Base-by-base conservation (phyloP, 2,797 vertebrate genomes). In the Philypnodon macrostomus region DNA sequence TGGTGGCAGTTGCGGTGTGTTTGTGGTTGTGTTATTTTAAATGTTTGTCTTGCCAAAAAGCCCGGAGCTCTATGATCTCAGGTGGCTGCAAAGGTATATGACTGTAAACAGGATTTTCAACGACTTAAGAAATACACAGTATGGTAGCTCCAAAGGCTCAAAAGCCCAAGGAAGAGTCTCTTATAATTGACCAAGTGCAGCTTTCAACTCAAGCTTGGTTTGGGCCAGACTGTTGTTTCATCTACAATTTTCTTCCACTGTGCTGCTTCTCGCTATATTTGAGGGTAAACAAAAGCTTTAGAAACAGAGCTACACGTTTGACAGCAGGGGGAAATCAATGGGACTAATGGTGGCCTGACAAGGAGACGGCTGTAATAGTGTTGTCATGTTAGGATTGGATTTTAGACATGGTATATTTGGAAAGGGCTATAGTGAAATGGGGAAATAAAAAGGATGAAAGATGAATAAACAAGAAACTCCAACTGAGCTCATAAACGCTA, bases 31-130 rank as follows among this genome's bases (percentile, higher is more conserved):
- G 7, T 56, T 67, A 50, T 52, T 59, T 79, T 70, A 81, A 77
- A 79, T n/a, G n/a, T 82, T 83, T 84, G 76, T 68, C 67, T 77
- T 78, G 58, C 61, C 62, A 46, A 57, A 53, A 61, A 77, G 70
- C 67, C 68, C 77, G 62, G 14, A 57, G 14, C 63, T 24, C 63
- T 84, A 80, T 85, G 83, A 87, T 87, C 80, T 81, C 72, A 29
- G 75, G 68, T 74, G 70, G 38, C 34, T 47, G 60, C 29, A 18
- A 17, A 44, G 41, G 32, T 57, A 23, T 36, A 37, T 55, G 19
- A 63, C 61, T 77, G 72, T 73, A 72, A 81, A 83, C 65, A 81
- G 71, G 75, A 62, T 81, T 72, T 70, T 57, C 65, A 14, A 47
- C 4, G 75, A 76, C 70, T 81, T 74, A 79, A 68, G 60, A 41